Base-by-base conservation (phyloP, 2,888 invertebrate species). In the Lithophane ornitopus region DNA sequence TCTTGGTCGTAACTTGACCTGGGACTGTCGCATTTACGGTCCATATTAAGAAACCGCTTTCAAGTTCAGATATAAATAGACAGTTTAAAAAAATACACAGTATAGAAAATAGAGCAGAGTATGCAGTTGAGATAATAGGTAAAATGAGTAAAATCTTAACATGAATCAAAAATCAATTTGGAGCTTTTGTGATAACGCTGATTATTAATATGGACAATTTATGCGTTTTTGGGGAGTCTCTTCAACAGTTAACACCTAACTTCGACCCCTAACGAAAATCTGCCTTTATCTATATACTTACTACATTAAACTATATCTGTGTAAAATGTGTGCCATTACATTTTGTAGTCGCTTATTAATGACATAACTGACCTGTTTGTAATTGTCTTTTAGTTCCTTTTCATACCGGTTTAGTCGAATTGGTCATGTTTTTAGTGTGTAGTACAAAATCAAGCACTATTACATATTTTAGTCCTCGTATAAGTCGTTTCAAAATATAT, bases 261-360 rank as follows among this genome's bases (percentile, higher is more conserved):
- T 67, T 73, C 41, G 65, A 62, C 26, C 16, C 26, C 22, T 56
- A 46, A 58, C 49, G 14, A 76, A 22, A 65, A 44, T 62, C 46
- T 59, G 22, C 41, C 11, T 44, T 76, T 65, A 19, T 52, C 26
- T 49, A 2, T 52, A 49, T 49, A 44, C 70, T 54, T 71, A 56
- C 65, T 61, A 52, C 54, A 69, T 73, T 73, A n/a, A 67, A 62
- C 66, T 61, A 44, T 74, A 59, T 44, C 16, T 70, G 44, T 82
- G 70, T 82, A 61, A 70, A 76, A 62, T 72, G 76, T 82, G 82
- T 82, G 82, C 80, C 82, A 82, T 82, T 79, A 78, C 63, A 75
- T 80, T 82, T 71, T 71, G 70, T 72, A 78, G 67, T 81, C 54
- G 67, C 74, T 78, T 74, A 58, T 79, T 72, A 75, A 82, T 70